Base-by-base conservation (phyloP, 2,113 vertebrate genomes). In the Burhinus bistriatus region DNA sequence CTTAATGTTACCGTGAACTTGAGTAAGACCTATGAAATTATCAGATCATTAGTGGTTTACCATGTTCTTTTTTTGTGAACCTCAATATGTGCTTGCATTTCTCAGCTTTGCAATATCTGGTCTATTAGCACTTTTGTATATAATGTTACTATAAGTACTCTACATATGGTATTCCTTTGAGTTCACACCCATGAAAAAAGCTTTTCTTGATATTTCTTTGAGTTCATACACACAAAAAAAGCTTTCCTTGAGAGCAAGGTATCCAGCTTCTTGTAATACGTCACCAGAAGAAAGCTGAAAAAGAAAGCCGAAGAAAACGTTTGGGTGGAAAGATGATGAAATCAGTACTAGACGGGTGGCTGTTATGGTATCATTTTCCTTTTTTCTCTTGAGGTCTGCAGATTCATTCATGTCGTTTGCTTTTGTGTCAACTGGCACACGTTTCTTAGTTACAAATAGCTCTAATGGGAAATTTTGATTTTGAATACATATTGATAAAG, bases 401-500 rank as follows among this genome's bases (percentile, higher is more conserved):
- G 55, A 64, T 92, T 94, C 75, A 55, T 81, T 95, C 65, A 52
- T 15, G 64, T 49, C 66, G 66, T 87, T 91, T 38, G 9, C n/a
- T 93, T 26, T 71, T 61, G 47, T 87, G 62, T 79, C 55, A 94
- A 72, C 40, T 32, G 61, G 36, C 58, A 90, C 59, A 75, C 9
- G 84, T 95, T 93, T 93, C 62, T 96, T 72, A 65, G 17, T 88
- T 96, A 72, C 85, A 96, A 94, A 85, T 84, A 85, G 18, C 32
- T 94, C 44, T 89, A 93, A 61, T 23, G 69, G 87, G 66, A 72
- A 92, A 96, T 58, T 90, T 69, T 91, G 52, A 95, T 96, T 82
- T 90, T 94, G 34, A 97, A 93, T 95, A 32, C 16, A 73, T 96
- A 95, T 90, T 87, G 93, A 89, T 93, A 87, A 82, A 84, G 90